Base-by-base conservation (phyloP, 2,113 vertebrate genomes). In the Apistogramma diplotaenia region DNA sequence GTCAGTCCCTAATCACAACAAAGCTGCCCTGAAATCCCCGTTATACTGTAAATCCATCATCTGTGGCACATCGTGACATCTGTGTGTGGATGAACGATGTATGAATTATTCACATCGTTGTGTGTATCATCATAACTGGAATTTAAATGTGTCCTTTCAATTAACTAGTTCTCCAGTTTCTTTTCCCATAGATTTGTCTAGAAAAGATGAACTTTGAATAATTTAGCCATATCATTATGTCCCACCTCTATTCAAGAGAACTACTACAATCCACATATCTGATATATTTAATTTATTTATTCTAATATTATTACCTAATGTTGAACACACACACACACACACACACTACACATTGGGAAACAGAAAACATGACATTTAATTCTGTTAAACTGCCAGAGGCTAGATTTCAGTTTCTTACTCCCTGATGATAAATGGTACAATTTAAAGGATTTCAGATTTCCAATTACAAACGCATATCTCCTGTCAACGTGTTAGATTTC, bases 381-480 rank as follows among this genome's bases (percentile, higher is more conserved):
- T 2, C 40, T 25, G 29, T 70, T 31, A 70, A 1, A 70, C n/a
- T 49, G 49, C 19, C 65, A 1, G 25, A 70, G 0, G 19, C 15
- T 25, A 70, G 27, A 2, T 25, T 49, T 49, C 27, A 0, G 25
- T 29, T 0, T 70, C 6, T 0, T 70, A 70, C 49, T 70, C 25
- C 65, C 10, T n/a, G 78, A 18, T 53, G 53, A n/a, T 49, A n/a
- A 2, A 37, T 67, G 58, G 35, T 4, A 12, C 5, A 72, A n/a
- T 59, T 31, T 78, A n/a, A 65, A 85, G 12, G 15, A 79, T 37
- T 78, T 49, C 16, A 31, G 15, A 62, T 43, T 13, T 65, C 18
- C 2, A 70, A 21, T 21, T 54, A 10, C 16, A 67, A 46, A 29
- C 6, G 0, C 25, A 21, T 25, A 73, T 43, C 23, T 57, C 78